phyloP scores from a whole-genome alignment of 2,888 invertebrate species.

The Drosophila monieri region DNA sequence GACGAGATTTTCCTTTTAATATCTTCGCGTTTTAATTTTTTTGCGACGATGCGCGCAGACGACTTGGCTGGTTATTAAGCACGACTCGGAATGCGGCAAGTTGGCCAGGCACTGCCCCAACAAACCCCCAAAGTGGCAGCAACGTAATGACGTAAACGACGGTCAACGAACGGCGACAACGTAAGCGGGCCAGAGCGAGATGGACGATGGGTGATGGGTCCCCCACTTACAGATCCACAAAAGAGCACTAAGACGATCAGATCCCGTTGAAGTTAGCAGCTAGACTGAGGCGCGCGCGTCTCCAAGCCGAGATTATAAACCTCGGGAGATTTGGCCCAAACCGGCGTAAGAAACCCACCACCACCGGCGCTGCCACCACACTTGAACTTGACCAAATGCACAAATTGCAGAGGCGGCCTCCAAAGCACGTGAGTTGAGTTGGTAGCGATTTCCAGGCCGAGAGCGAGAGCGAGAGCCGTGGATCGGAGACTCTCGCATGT shows the following conservation, averaged over 20 bases:
- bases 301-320: slow-evolving; percentile 33
- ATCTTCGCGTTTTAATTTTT: slow-evolving; percentile 19
- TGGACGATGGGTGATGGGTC: neutral
- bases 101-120: slow-evolving; percentile 69
- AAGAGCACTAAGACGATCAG: slow-evolving; percentile 63
- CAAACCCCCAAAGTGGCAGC: slow-evolving; percentile 59
- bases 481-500: slow-evolving; percentile 47
- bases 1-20: slow-evolving; percentile 43
- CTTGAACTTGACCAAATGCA: slow-evolving; percentile 81
- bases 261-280: slow-evolving; percentile 84
- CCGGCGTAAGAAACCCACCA: slow-evolving; percentile 48
- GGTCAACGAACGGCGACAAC: slow-evolving; percentile 51
- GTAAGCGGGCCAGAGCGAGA: slow-evolving; percentile 59
- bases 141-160: slow-evolving; percentile 59
- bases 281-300: slow-evolving; percentile 82
- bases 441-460: slow-evolving; percentile 5
- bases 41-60: slow-evolving; percentile 64
- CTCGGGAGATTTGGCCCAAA: slow-evolving; percentile 17
- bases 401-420: slow-evolving; percentile 72
- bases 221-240: slow-evolving; percentile 51
- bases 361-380: slow-evolving; percentile 55
- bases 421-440: slow-evolving; percentile 53
- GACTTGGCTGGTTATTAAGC: slow-evolving; percentile 82
- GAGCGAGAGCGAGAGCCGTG: neutral
- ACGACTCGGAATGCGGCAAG: slow-evolving; percentile 83